Evolutionary conservation across 2,113 vertebrate species (phyloP).

Genomic region (Chionis minor): DNA sequence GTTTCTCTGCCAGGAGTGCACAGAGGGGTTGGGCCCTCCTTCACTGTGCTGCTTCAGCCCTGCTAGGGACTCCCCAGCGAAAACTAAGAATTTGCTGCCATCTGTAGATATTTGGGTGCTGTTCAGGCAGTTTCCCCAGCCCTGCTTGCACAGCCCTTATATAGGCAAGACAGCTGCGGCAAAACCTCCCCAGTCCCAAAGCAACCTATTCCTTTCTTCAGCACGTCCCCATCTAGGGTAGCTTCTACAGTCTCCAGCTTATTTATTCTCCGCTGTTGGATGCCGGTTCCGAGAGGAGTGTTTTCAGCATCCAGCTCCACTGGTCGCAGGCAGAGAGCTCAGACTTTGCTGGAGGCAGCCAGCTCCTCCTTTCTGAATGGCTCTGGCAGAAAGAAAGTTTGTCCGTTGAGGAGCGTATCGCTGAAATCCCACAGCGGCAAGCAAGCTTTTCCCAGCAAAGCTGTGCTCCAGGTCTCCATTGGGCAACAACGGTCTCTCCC

Average conservation of each 20-base stretch:
- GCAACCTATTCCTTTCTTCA: background rate
- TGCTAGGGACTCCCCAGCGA: background rate
- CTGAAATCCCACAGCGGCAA: background rate
- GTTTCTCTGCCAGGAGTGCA: background rate
- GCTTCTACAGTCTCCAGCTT: background rate
- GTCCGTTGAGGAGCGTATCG: accelerated
- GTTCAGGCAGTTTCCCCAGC: background rate
- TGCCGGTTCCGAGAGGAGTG: accelerated
- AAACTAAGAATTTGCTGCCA: constrained; percentile 60
- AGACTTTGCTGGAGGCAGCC: background rate
- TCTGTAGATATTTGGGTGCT: constrained; percentile 43
- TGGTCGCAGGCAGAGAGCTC: background rate
- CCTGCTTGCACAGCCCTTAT: background rate
- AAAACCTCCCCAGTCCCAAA: background rate
- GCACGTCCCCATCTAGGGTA: constrained; percentile 28
- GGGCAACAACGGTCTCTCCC: background rate
- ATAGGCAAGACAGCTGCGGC: background rate
- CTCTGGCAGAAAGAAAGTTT: background rate
- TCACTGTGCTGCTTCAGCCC: background rate
- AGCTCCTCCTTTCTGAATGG: background rate
- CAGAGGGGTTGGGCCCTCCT: accelerated
- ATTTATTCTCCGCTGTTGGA: background rate
- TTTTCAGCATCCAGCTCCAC: background rate
- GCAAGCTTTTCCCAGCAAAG: background rate
- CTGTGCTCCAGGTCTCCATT: background rate